Conservation (phyloP, 2,888 invertebrate genomes). For the Platycheirus rosarum region DNA sequence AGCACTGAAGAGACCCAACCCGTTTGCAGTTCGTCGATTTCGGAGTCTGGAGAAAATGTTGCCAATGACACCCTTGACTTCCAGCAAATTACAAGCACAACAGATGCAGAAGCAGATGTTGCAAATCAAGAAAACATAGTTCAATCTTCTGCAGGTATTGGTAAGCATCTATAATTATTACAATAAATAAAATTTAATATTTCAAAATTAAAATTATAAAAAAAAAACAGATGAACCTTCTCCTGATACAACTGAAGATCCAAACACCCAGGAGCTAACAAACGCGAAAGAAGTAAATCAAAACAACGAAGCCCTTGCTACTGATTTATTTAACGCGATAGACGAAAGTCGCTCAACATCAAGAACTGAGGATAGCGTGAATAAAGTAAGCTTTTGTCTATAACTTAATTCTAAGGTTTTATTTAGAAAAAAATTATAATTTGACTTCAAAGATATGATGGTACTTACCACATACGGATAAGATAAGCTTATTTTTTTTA, state of each 20-base stretch:
- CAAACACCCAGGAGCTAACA: constrained; percentile 20
- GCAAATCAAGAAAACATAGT: constrained; percentile 46
- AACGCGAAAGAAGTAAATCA: constrained; percentile 42
- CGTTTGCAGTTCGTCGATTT: constrained; percentile 38
- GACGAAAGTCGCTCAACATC: constrained; percentile 38
- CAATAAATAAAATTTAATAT: no score
- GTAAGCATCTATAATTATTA: constrained; percentile 33
- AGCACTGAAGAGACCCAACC: constrained; percentile 41
- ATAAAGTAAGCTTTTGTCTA: background rate
- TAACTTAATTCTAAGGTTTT: no score
- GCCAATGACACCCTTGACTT: constrained; percentile 37
- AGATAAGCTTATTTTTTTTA: no score
- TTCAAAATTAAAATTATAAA: no score
- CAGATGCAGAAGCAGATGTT: constrained; percentile 45
- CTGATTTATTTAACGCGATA: constrained; percentile 77
- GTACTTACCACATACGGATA: no score
- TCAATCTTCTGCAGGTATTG: constrained; percentile 42
- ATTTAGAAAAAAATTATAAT: no score
- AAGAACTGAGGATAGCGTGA: constrained; percentile 26
- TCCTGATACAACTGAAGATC: constrained; percentile 49
- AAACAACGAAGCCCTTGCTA: constrained; percentile 68
- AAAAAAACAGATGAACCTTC: constrained; percentile 35
- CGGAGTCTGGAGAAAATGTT: constrained; percentile 34
- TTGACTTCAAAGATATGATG: no score
- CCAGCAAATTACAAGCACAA: constrained; percentile 59